Conservation (phyloP, 2,797 vertebrate species). For the Phoxinus dragarum region DNA sequence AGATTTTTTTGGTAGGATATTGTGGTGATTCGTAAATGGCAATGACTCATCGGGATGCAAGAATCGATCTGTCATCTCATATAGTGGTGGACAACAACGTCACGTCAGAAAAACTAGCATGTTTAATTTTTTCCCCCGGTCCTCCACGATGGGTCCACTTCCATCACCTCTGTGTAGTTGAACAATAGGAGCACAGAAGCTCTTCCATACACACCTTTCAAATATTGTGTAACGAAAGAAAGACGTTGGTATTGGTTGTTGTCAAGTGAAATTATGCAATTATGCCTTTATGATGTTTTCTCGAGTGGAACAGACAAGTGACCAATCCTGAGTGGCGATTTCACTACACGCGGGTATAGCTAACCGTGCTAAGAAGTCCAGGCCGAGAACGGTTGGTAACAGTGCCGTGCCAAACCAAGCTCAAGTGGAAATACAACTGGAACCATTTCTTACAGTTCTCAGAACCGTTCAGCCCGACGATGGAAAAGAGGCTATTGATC, state of each 20-base stretch:
- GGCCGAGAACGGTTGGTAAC: too few species aligned
- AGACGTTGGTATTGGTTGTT: too few species aligned
- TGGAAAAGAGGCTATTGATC: background rate
- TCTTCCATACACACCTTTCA: background rate
- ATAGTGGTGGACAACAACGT: background rate
- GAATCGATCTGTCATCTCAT: background rate
- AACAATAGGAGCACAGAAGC: background rate
- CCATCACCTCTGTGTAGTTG: background rate
- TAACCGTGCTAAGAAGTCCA: too few species aligned
- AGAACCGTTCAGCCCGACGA: too few species aligned
- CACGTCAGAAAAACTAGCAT: background rate
- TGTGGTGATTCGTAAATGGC: too few species aligned
- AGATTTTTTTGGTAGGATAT: too few species aligned
- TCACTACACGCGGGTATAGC: too few species aligned
- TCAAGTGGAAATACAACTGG: too few species aligned
- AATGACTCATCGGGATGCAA: background rate
- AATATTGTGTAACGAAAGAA: background rate
- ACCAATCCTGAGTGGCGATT: too few species aligned
- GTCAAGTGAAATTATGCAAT: background rate
- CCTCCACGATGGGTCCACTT: too few species aligned
- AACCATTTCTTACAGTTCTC: too few species aligned
- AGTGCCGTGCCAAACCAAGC: too few species aligned
- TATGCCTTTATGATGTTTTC: background rate
- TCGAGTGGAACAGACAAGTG: background rate
- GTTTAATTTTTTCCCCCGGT: background rate